Evolutionary conservation across 2,888 invertebrate species (phyloP), one percentile per base, ranked within the genome.

Genomic region (Allophyes oxyacanthae): DNA sequence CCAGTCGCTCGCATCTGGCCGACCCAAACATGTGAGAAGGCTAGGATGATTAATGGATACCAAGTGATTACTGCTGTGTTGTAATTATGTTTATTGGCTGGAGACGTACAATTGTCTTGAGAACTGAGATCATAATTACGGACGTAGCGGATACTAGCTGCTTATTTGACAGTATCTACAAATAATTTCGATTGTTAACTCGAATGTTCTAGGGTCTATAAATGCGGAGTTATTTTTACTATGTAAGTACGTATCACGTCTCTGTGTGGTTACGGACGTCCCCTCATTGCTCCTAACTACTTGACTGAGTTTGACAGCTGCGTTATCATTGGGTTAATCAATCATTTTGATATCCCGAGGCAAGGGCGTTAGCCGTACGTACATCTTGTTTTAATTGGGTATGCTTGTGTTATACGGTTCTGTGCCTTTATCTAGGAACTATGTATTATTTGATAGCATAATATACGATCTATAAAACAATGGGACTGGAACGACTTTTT

Each of bases 301-400:
- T 38, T 6, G 64, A 49, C 11, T 46, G 70, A 55, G 55, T 64
- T 69, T 64, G 57, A 70, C 65, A 64, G 36, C 44, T 45, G 33
- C 36, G 25, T 49, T 41, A 48, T 55, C 41, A 45, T 37, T 45
- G 45, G 56, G 70, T 70, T 25, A 42, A 50, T 56, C 71, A 50
- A 70, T 70, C 14, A 64, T 49, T 45, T 15, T 42, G 49, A 38
- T 55, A 64, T 42, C 36, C 43, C 9, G 43, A 36, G 33, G 45
- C 55, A 69, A 69, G 49, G 45, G 33, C 42, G 45, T 54, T 48
- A 52, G 20, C 25, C 33, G 20, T 20, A 32, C 9, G 0, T 13
- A 6, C 6, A 28, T 6, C 28, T 1, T 20, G 2, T 20, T 4
- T 2, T 20, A 20, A 20, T 3, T 20, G 20, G n/a, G n/a, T n/a